Conservation (phyloP, 2,797 vertebrate genomes). For the Meriones psammophilus region DNA sequence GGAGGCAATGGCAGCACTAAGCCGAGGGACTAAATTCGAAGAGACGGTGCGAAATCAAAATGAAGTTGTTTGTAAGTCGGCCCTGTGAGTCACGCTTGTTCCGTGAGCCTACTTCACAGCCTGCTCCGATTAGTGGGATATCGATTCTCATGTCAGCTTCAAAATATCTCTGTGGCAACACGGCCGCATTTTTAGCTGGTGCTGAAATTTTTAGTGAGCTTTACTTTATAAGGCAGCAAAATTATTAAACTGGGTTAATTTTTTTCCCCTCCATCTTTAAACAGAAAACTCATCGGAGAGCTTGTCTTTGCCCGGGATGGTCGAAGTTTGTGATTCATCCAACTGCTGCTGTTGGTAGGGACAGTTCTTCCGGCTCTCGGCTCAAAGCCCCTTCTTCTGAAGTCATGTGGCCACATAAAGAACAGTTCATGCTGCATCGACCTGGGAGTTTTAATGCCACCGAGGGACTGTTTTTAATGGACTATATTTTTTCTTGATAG, state of each 20-base stretch:
- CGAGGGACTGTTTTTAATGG: constrained; percentile 23
- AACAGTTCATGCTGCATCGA: constrained; percentile 17
- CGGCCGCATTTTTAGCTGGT: constrained; percentile 58
- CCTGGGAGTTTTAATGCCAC: constrained; percentile 12
- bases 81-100: constrained; percentile 62
- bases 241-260: constrained; percentile 65
- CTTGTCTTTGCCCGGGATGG: constrained; percentile 26
- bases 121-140: constrained; percentile 66
- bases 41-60: constrained; percentile 70
- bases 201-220: constrained; percentile 62
- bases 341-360: constrained; percentile 4
- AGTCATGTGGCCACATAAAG: neutral
- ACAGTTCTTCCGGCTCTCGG: neutral
- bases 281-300: constrained; percentile 16
- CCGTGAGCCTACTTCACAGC: constrained; percentile 54
- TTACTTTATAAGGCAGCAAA: constrained; percentile 71
- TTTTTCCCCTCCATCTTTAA: constrained; percentile 21
- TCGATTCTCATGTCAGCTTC: constrained; percentile 68
- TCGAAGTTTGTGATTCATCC: constrained; percentile 35
- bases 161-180: constrained; percentile 71
- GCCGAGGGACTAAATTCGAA: constrained; percentile 68
- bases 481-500: neutral
- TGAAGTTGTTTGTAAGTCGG: constrained; percentile 74
- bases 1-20: constrained; percentile 52
- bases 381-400: constrained; percentile 20